These are phyloP conservation scores for Micrastur ruficollis DNA, from an alignment of 2,797 vertebrate species.

Conservation along the genomic window DNA sequence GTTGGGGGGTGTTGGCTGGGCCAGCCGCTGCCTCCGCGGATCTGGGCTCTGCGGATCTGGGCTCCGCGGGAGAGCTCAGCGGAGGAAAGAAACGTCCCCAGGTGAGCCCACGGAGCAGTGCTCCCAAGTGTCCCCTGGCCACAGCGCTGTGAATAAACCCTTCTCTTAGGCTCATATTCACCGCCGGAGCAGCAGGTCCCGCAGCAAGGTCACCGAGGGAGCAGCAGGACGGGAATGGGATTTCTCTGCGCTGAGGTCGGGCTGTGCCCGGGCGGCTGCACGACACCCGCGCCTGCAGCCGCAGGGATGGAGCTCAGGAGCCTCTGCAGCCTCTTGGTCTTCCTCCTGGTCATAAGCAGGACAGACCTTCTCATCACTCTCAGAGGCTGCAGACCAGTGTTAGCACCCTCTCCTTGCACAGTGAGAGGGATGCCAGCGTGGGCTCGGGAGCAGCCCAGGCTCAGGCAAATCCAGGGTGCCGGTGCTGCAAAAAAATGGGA, in stretches of 20 bases:
- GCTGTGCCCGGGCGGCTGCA: neutral
- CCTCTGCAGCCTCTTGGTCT: neutral
- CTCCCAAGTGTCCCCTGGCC: fast-evolving
- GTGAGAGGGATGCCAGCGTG: fast-evolving
- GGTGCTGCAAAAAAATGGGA: neutral
- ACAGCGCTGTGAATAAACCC: neutral
- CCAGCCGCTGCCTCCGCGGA: neutral
- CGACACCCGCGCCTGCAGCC: fast-evolving
- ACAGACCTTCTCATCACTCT: neutral
- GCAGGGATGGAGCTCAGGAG: neutral
- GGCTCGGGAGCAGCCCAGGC: neutral
- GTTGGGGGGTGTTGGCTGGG: neutral
- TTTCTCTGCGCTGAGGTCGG: neutral
- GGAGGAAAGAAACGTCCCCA: neutral
- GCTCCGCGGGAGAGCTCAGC: neutral
- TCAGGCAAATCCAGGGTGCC: neutral
- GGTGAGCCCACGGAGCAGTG: fast-evolving
- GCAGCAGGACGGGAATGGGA: neutral
- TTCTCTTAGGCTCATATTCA: neutral
- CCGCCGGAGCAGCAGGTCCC: neutral
- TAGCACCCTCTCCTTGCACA: neutral
- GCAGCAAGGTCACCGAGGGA: neutral
- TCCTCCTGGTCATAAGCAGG: neutral
- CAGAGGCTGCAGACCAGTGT: neutral
- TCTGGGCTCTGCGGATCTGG: neutral